Evolutionary conservation across 2,888 invertebrate species (phyloP).

Genomic region (Cerastis rubricosa): DNA sequence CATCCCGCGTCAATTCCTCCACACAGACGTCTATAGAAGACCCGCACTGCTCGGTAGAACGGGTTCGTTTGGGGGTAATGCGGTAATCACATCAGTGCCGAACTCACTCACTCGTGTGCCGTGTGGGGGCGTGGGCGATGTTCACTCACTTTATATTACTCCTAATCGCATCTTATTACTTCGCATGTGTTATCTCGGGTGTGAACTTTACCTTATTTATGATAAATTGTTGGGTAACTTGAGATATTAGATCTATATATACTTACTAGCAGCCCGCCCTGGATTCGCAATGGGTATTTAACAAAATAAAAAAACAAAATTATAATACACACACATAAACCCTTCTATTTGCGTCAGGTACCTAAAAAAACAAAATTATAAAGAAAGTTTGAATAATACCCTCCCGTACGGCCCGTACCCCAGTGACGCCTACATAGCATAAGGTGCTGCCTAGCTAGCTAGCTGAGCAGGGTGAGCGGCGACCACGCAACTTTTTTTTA

Average conservation of each 20-base stretch:
- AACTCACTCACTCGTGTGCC: constrained; percentile 29
- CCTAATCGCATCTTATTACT: constrained; percentile 33
- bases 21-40: not conserved
- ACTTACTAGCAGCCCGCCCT: no score
- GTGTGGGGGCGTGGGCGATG: constrained; percentile 11
- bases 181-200: constrained; percentile 21
- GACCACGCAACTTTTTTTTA: no score
- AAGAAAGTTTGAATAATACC: no score
- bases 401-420: no score
- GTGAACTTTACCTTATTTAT: constrained; percentile 33
- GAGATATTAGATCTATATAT: not conserved
- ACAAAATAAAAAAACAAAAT: no score
- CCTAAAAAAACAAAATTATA: no score
- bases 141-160: constrained; percentile 34
- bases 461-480: no score
- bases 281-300: no score
- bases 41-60: constrained; percentile 14
- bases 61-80: constrained; percentile 32
- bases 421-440: no score
- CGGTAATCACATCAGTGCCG: constrained; percentile 46
- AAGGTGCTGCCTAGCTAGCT: no score
- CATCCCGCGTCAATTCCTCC: not conserved
- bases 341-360: no score
- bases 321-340: no score
- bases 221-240: not conserved